phyloP scores from a whole-genome alignment of 2,888 invertebrate species.

The Silvanus unidentatus region DNA sequence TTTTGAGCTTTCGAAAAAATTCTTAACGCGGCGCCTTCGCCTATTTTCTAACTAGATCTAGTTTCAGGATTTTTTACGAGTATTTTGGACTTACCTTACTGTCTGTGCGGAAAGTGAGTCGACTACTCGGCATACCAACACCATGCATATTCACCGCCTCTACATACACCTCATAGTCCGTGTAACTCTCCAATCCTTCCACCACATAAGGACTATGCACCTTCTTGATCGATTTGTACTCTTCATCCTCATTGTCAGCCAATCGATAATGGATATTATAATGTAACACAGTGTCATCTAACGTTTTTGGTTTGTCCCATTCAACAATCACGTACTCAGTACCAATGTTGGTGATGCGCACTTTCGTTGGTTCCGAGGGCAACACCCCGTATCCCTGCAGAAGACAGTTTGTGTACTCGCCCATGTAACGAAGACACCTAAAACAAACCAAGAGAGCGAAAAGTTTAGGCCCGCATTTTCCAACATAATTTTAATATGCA shows the following conservation, averaged over 20 bases:
- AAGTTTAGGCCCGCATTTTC: not conserved
- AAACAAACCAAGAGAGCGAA: not conserved
- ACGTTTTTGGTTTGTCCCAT: conserved; percentile 67
- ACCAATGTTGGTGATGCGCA: conserved; percentile 68
- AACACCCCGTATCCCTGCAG: conserved; percentile 80
- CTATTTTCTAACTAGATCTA: no score
- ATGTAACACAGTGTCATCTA: conserved; percentile 62
- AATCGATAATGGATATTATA: conserved; percentile 48
- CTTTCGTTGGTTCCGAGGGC: conserved; percentile 64
- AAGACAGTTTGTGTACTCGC: conserved; percentile 73
- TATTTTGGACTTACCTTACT: conserved; percentile 52
- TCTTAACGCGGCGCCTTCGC: no score
- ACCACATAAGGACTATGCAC: conserved; percentile 68
- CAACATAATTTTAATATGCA: not conserved
- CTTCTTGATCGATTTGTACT: conserved; percentile 41
- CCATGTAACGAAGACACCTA: conserved; percentile 76
- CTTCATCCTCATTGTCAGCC: conserved; percentile 37
- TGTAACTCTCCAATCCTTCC: conserved; percentile 66
- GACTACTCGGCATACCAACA: conserved; percentile 66
- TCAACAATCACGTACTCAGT: conserved; percentile 71
- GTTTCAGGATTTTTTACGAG: no score
- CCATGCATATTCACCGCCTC: conserved; percentile 77
- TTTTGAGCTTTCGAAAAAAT: no score
- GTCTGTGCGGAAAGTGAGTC: conserved; percentile 70
- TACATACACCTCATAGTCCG: conserved; percentile 74